A percentile compares a stretch with the other conserved stretches of the same genome.
phyloP scores from a whole-genome alignment of 1,140 invertebrate species.

The Mamestra configurata region DNA sequence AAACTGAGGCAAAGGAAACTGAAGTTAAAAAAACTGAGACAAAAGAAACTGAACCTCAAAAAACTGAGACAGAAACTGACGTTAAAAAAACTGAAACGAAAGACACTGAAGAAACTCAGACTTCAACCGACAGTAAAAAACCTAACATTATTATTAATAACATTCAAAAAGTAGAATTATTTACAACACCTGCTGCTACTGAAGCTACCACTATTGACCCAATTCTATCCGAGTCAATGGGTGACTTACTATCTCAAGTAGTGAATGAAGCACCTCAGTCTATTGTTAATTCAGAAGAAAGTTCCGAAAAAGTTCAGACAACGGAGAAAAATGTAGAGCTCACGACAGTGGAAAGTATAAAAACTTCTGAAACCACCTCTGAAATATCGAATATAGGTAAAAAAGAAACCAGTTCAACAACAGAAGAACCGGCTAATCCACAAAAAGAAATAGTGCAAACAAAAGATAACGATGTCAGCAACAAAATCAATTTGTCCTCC shows the following conservation, averaged over 20 bases:
- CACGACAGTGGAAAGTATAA: constrained; percentile 1
- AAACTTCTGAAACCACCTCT: constrained; percentile 28
- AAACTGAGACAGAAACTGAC: constrained; percentile 30
- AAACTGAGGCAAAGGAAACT: too few relatives aligned
- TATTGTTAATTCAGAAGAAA: constrained; percentile 51
- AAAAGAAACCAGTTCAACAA: constrained; percentile 41
- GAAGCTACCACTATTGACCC: constrained; percentile 72
- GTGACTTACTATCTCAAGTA: constrained; percentile 80
- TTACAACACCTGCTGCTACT: constrained; percentile 53
- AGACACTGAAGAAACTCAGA: constrained; percentile 44
- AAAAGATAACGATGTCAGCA: background rate
- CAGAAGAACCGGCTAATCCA: constrained; percentile 25
- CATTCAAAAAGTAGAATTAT: constrained; percentile 46
- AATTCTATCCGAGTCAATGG: constrained; percentile 82
- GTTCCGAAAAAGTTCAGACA: constrained; percentile 41
- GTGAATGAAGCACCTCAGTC: constrained; percentile 66
- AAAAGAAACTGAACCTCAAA: too few relatives aligned
- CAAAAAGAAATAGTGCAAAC: background rate
- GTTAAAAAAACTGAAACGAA: constrained; percentile 38
- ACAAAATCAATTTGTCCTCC: background rate
- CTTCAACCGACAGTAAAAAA: background rate
- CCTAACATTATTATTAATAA: constrained; percentile 35
- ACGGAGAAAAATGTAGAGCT: constrained; percentile 24
- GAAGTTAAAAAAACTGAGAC: too few relatives aligned
- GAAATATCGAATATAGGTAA: constrained; percentile 35